Evolutionary conservation across 2,113 vertebrate genomes (phyloP).

Genomic region (Hemicordylus capensis): DNA sequence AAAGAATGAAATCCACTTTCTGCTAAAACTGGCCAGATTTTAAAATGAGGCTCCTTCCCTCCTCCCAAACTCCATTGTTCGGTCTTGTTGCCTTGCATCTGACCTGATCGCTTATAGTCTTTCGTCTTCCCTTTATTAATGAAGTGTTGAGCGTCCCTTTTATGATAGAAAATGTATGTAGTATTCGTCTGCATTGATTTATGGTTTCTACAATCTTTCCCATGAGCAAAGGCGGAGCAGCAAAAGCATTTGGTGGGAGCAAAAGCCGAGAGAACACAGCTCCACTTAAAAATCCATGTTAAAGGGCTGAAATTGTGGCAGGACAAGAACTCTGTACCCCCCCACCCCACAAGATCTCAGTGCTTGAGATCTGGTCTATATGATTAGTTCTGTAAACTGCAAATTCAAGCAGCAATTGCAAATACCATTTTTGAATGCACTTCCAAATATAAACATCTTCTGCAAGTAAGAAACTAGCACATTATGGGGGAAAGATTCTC

Average conservation of each 20-base stretch:
- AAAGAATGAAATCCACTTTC: neutral
- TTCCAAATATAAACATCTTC: too few relatives aligned
- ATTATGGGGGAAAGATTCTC: too few relatives aligned
- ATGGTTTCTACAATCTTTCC: neutral
- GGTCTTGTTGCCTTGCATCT: accelerated
- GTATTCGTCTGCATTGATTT: neutral
- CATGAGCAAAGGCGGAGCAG: conserved; percentile 20
- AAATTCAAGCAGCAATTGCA: too few relatives aligned
- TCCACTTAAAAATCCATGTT: neutral
- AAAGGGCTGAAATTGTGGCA: conserved; percentile 7
- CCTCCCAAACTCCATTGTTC: neutral
- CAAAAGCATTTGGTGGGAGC: conserved; percentile 26
- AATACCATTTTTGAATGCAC: too few relatives aligned
- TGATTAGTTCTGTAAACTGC: too few relatives aligned
- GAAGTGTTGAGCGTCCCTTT: conserved; percentile 11
- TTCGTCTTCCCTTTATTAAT: neutral
- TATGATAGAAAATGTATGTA: neutral
- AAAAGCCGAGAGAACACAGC: neutral
- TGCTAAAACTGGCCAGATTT: neutral
- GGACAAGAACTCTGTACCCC: neutral
- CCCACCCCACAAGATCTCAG: too few relatives aligned
- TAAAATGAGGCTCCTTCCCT: neutral
- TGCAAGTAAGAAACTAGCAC: too few relatives aligned
- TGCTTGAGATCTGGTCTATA: neutral
- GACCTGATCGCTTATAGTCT: neutral